These are phyloP conservation scores for Trachops cirrhosus DNA, from an alignment of 2,797 vertebrate species.

Conservation along the genomic window DNA sequence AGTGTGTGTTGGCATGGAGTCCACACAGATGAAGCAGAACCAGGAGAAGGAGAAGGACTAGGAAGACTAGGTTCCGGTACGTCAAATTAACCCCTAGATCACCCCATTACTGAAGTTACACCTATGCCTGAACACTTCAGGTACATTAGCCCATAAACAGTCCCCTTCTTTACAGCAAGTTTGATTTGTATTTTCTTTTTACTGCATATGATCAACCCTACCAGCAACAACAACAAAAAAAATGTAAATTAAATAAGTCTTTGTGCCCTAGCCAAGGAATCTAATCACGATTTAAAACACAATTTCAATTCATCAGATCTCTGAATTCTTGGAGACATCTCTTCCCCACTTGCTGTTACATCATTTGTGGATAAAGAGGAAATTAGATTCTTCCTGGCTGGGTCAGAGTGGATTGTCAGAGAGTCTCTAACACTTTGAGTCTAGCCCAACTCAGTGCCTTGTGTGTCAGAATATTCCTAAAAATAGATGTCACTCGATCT, in stretches of 20 bases:
- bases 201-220: not conserved
- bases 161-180: not conserved
- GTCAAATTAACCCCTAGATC: not conserved
- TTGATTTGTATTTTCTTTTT: not conserved
- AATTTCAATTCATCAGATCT: not conserved
- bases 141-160: not conserved
- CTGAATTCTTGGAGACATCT: not conserved
- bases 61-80: not conserved
- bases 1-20: not conserved
- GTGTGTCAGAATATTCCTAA: not conserved
- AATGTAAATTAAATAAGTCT: not conserved
- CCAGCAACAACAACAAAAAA: not conserved
- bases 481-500: not conserved
- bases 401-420: conserved; percentile 12
- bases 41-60: not conserved
- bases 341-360: not conserved
- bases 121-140: not conserved
- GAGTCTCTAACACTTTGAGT: not conserved
- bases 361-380: not conserved
- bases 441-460: not conserved
- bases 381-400: not conserved
- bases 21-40: not conserved
- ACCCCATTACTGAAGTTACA: not conserved
- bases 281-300: not conserved
- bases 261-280: not conserved